A percentile compares a stretch with the other conserved stretches of the same genome.
phyloP scores from a whole-genome alignment of 2,888 invertebrate genomes.

The Drosophila austrosaltans region DNA sequence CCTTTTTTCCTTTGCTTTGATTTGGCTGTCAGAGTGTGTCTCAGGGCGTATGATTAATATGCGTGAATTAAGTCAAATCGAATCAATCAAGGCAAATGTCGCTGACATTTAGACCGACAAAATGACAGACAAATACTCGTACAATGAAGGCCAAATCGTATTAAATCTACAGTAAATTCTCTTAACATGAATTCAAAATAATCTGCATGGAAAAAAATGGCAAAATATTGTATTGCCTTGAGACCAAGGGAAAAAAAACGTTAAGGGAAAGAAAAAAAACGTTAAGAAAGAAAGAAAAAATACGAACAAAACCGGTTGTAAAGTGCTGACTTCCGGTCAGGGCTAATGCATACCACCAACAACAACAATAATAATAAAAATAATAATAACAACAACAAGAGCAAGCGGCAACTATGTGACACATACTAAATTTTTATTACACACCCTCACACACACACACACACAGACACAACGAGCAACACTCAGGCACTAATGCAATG shows the following conservation, averaged over 20 bases:
- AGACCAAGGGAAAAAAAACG: not conserved
- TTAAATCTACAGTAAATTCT: constrained; percentile 34
- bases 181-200: constrained; percentile 32
- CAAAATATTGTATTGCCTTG: constrained; percentile 52
- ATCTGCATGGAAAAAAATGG: constrained; percentile 61
- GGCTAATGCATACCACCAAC: constrained; percentile 53
- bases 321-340: constrained; percentile 70
- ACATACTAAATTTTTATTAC: constrained; percentile 76
- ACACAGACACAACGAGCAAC: constrained; percentile 23
- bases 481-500: constrained; percentile 67
- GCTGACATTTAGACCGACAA: constrained; percentile 41
- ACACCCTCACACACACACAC: constrained; percentile 34
- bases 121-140: not conserved
- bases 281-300: constrained; percentile 23
- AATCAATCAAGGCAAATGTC: constrained; percentile 73
- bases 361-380: not conserved
- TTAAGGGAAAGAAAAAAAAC: constrained; percentile 13
- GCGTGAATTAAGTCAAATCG: constrained; percentile 77
- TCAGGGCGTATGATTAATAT: constrained; percentile 74
- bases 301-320: constrained; percentile 43
- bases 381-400: constrained; percentile 4
- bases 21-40: constrained; percentile 40
- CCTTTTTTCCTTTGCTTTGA: constrained; percentile 38
- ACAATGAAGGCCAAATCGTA: constrained; percentile 28
- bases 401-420: constrained; percentile 60